phyloP scores from a whole-genome alignment of 2,888 invertebrate species.

The Athripsodes cinereus region DNA sequence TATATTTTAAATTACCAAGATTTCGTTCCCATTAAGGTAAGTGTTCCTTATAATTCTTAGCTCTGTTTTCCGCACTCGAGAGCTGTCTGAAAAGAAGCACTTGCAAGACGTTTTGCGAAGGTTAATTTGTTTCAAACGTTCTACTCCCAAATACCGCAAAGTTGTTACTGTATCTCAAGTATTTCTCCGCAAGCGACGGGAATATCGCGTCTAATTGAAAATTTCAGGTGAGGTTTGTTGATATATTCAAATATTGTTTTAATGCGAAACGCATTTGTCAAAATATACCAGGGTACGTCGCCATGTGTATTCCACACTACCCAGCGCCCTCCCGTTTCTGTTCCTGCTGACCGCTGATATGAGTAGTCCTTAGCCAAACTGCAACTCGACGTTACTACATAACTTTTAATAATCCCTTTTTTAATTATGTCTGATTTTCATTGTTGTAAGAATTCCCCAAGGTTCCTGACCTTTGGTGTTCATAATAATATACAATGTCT shows the following conservation, averaged over 20 bases:
- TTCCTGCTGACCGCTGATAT: too few species aligned
- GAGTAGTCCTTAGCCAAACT: not conserved
- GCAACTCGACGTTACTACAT: too few species aligned
- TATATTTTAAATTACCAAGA: slow-evolving; percentile 21
- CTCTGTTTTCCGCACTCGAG: not conserved
- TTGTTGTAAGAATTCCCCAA: slow-evolving; percentile 14
- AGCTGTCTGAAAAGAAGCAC: slow-evolving; percentile 5
- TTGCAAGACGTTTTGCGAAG: slow-evolving; percentile 19
- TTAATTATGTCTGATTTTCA: slow-evolving; percentile 8
- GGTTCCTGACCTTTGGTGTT: slow-evolving; percentile 17
- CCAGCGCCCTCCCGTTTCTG: not conserved
- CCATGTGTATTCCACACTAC: slow-evolving; percentile 25
- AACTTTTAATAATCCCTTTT: not conserved
- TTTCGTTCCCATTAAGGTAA: slow-evolving; percentile 22
- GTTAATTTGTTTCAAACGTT: slow-evolving; percentile 24
- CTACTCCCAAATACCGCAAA: slow-evolving; percentile 5
- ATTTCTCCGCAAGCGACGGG: not conserved
- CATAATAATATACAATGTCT: too few species aligned
- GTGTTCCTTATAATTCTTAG: not conserved
- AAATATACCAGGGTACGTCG: slow-evolving; percentile 25
- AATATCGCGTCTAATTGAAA: not conserved
- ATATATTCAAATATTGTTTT: not conserved
- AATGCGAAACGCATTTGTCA: slow-evolving; percentile 18
- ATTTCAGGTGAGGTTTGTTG: not conserved
- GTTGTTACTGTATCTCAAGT: not conserved